These are phyloP conservation scores for Gortyna flavago DNA, from an alignment of 2,888 invertebrate species.

Conservation along the genomic window DNA sequence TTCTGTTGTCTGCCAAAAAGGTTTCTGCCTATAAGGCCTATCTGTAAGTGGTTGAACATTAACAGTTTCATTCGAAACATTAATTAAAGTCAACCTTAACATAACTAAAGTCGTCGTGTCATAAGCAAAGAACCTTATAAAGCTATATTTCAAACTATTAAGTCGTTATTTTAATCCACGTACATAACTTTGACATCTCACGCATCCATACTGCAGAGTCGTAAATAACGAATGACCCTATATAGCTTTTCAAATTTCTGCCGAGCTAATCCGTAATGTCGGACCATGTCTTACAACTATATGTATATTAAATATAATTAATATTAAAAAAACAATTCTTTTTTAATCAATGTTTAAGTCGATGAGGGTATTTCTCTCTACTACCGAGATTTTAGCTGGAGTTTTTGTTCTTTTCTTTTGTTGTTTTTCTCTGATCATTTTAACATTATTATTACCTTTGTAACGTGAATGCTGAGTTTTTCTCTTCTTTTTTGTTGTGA, in stretches of 20 bases:
- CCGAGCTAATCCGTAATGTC: conserved; percentile 28
- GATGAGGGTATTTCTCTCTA: too few species aligned
- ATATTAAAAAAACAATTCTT: too few species aligned
- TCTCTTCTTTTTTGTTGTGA: too few species aligned
- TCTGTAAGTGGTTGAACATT: conserved; percentile 3
- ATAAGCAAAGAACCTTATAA: conserved; percentile 5
- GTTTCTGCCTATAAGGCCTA: neutral
- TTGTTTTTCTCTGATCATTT: too few species aligned
- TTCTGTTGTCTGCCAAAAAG: neutral
- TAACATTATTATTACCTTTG: too few species aligned
- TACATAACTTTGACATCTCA: conserved; percentile 54
- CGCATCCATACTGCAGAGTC: conserved; percentile 43
- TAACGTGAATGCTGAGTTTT: too few species aligned
- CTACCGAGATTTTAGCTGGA: too few species aligned
- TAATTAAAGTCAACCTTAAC: neutral
- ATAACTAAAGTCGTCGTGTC: neutral
- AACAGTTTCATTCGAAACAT: conserved; percentile 3
- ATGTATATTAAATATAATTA: too few species aligned
- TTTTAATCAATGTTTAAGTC: too few species aligned
- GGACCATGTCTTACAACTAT: conserved; percentile 10
- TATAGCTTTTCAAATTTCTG: conserved; percentile 42
- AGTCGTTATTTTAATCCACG: conserved; percentile 29
- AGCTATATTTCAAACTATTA: conserved; percentile 34
- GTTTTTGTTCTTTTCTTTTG: too few species aligned
- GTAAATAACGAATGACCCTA: conserved; percentile 48